Conservation (phyloP, 2,113 vertebrate species). For the Todiramphus chloris region DNA sequence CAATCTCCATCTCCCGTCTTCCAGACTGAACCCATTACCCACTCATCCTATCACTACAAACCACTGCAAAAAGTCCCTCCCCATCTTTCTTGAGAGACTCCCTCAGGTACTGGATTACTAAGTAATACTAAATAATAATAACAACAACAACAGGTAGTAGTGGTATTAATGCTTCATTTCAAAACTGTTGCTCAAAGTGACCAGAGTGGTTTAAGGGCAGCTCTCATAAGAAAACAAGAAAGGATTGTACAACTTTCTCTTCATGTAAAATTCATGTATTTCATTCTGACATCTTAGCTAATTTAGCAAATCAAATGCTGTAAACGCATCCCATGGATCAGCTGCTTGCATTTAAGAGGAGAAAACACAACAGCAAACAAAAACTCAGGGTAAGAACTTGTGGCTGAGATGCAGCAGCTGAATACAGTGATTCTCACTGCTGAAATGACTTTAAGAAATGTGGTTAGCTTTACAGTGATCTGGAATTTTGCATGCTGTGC, state of each 20-base stretch:
- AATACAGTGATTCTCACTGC: neutral
- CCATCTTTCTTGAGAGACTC: too few relatives aligned
- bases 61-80: too few relatives aligned
- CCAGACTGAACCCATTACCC: too few relatives aligned
- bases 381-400: neutral
- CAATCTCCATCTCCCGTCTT: too few relatives aligned
- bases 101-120: too few relatives aligned
- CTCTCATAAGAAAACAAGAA: neutral
- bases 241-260: neutral
- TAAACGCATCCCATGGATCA: neutral
- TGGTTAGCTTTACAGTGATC: neutral
- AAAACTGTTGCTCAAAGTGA: neutral
- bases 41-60: too few relatives aligned
- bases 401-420: neutral
- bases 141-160: too few relatives aligned
- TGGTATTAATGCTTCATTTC: neutral
- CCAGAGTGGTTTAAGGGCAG: neutral
- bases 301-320: neutral
- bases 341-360: neutral
- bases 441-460: neutral
- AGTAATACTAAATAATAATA: too few relatives aligned
- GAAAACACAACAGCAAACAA: neutral
- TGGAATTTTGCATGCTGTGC: neutral
- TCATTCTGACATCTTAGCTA: neutral
- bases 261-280: fast-evolving